Base-by-base conservation (phyloP, 2,113 vertebrate species). In the Psilopsiagon aymara region DNA sequence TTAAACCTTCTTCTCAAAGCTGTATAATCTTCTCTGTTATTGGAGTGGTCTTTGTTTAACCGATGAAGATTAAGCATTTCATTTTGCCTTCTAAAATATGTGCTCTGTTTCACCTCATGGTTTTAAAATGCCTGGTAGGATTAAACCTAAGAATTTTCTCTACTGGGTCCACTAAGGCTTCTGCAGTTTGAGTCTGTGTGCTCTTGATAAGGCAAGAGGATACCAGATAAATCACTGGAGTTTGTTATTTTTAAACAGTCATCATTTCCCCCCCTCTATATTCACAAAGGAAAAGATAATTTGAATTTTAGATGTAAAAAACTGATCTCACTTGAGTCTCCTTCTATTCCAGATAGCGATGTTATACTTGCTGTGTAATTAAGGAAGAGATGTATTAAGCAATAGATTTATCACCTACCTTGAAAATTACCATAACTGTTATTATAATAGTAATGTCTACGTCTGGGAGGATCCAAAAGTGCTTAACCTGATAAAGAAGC, bases 251-350 rank as follows among this genome's bases (percentile, higher is more conserved):
- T 96, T 88, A 86, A 93, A 82, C 25, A 75, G 33, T n/a, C 57
- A 24, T 59, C 57, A 24, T 24, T 18, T 7, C 18, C 46, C 33
- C 20, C 29, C 25, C 37, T 17, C 6, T 51, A 76, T 27, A 51
- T 37, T 82, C 68, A 83, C 27, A 68, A 64, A 83, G 37, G 18
- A 86, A 91, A 64, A n/a, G 35, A 81, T 84, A 68, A 93, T 68
- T 75, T 93, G 55, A 88, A 93, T 92, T 92, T 94, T 81, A 93
- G 79, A 92, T 96, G 86, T 96, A 78, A 66, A 96, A 92, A 28
- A 53, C 33, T 46, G 60, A 94, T 94, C 47, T 89, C 74, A 66
- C 67, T 80, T 78, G 59, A 83, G 64, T 60, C 63, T 85, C 53
- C 59, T 82, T 95, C 77, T 93, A 68, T 44, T 80, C 51, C 67